phyloP scores from a whole-genome alignment of 2,797 vertebrate genomes.

The Sebastolobus alascanus region DNA sequence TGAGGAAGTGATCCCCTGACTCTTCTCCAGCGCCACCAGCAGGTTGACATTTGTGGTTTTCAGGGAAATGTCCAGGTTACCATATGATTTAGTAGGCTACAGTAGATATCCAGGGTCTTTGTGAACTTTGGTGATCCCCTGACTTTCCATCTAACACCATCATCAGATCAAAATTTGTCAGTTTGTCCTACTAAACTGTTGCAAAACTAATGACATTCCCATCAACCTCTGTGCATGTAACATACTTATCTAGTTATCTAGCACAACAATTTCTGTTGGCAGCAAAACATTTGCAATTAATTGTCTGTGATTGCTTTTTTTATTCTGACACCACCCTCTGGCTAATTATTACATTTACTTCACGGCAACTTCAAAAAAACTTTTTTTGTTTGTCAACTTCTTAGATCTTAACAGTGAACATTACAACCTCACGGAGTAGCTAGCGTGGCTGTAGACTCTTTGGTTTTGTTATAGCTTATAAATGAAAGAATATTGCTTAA shows the following conservation, averaged over 20 bases:
- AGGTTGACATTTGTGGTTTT: not conserved
- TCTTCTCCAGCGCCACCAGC: not conserved
- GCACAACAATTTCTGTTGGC: not conserved
- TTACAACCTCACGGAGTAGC: too few species aligned
- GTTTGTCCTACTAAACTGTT: not conserved
- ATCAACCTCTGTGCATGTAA: not conserved
- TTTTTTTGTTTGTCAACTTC: not conserved
- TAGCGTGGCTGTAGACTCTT: not conserved
- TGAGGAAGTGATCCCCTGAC: not conserved
- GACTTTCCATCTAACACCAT: not conserved
- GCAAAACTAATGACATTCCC: not conserved
- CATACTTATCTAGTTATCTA: not conserved
- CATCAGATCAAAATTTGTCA: not conserved
- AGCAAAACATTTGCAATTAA: not conserved
- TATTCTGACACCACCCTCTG: not conserved
- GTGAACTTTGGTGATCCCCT: not conserved
- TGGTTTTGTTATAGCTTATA: not conserved
- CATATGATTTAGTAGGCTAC: too few species aligned
- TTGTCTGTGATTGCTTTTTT: not conserved
- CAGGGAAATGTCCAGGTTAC: too few species aligned
- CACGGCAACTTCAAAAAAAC: not conserved
- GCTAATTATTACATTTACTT: slow-evolving; percentile 9
- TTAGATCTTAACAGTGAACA: not conserved
- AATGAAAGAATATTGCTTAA: not conserved
- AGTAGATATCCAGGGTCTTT: not conserved